Evolutionary conservation across 2,888 invertebrate genomes (phyloP).

Genomic region (Catotricha subobsoleta): DNA sequence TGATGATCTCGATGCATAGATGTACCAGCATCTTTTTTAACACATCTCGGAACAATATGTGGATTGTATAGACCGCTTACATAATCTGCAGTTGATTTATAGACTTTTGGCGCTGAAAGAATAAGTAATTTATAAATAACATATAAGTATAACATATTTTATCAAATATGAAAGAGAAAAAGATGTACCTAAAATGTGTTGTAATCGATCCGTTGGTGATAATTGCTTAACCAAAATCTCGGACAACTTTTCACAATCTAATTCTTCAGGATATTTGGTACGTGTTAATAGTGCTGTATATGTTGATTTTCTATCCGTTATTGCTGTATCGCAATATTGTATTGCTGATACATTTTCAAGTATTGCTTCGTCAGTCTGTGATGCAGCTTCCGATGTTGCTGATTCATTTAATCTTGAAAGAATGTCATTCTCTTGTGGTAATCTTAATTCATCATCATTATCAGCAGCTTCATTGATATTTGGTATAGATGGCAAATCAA

Average conservation of each 20-base stretch:
- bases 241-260: constrained; percentile 57
- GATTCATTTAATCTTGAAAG: constrained; percentile 35
- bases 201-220: constrained; percentile 43
- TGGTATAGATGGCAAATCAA: too few relatives aligned
- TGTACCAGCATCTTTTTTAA: constrained; percentile 12
- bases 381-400: constrained; percentile 33
- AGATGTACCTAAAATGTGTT: constrained; percentile 39
- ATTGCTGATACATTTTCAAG: constrained; percentile 19
- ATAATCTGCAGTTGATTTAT: constrained; percentile 25
- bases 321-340: not conserved
- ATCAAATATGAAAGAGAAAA: not conserved
- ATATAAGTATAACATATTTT: constrained; percentile 1
- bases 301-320: constrained; percentile 5
- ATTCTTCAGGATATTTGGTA: constrained; percentile 51
- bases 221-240: constrained; percentile 43
- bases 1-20: constrained; percentile 17
- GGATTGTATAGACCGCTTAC: constrained; percentile 27
- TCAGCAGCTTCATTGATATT: too few relatives aligned
- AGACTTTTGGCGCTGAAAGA: constrained; percentile 20
- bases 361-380: constrained; percentile 35
- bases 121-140: not conserved
- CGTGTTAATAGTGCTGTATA: constrained; percentile 28
- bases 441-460: too few relatives aligned
- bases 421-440: too few relatives aligned
- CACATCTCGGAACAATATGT: constrained; percentile 22